Evolutionary conservation across 2,113 vertebrate species (phyloP).

Genomic region (Neoarius graeffei): DNA sequence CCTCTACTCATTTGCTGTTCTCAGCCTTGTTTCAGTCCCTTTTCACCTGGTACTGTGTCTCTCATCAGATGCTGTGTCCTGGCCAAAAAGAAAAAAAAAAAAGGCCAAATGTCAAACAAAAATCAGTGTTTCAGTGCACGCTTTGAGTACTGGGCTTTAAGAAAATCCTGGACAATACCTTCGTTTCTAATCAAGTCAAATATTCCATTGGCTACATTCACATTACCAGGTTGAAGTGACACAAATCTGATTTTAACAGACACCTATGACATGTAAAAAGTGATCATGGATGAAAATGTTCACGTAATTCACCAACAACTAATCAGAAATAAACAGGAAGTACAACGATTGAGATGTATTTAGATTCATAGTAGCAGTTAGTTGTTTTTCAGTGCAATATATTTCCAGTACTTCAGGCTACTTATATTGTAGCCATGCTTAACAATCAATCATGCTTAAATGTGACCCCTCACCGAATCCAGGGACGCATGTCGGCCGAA

Average conservation of each 20-base stretch:
- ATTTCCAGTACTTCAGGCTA: too few relatives aligned
- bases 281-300: not conserved
- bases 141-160: not conserved
- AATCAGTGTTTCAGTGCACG: too few relatives aligned
- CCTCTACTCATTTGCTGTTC: not conserved
- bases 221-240: not conserved
- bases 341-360: not conserved
- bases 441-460: too few relatives aligned
- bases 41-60: not conserved
- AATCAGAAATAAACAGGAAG: not conserved
- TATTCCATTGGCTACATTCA: not conserved
- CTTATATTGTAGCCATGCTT: too few relatives aligned
- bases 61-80: not conserved
- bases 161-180: not conserved
- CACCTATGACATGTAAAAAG: not conserved
- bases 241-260: not conserved
- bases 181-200: not conserved
- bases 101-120: not conserved
- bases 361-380: not conserved
- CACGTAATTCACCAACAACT: not conserved
- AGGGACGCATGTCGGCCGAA: too few relatives aligned
- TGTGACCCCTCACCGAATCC: too few relatives aligned
- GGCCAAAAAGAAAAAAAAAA: not conserved
- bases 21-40: not conserved
- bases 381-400: too few relatives aligned